These are phyloP conservation scores for Gallinago jamesoni DNA, from an alignment of 2,113 vertebrate species.

Conservation along the genomic window DNA sequence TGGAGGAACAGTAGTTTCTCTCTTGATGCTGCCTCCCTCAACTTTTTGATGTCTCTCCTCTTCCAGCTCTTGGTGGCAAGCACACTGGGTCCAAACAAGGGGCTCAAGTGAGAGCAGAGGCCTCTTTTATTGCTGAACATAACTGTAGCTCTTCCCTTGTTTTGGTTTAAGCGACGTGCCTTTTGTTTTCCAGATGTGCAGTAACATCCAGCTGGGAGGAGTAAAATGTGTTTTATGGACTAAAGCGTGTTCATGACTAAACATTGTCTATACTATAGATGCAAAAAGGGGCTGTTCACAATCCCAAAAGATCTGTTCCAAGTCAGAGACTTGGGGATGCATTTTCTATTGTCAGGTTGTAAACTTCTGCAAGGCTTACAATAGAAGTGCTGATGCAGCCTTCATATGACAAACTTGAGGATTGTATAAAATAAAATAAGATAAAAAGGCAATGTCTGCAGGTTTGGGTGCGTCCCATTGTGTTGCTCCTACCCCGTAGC, in stretches of 20 bases:
- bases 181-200: slow-evolving; percentile 51
- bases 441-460: not conserved
- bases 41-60: not conserved
- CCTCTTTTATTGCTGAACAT: not conserved
- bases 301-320: not conserved
- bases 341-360: slow-evolving; percentile 24
- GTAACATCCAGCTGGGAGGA: slow-evolving; percentile 35
- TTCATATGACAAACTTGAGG: not conserved
- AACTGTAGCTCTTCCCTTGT: not conserved
- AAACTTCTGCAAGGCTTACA: not conserved
- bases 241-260: slow-evolving; percentile 41
- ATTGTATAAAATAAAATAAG: not conserved
- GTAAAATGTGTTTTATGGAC: slow-evolving; percentile 31
- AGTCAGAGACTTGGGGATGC: not conserved
- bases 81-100: not conserved
- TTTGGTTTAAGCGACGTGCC: not conserved
- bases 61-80: not conserved
- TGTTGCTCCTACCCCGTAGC: not conserved
- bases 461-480: not conserved
- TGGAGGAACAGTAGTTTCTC: not conserved
- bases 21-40: not conserved
- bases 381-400: not conserved
- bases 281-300: slow-evolving; percentile 7
- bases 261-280: not conserved
- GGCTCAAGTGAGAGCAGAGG: not conserved